These are phyloP conservation scores for Neodon shergylaensis DNA, from an alignment of 2,113 vertebrate species.

Conservation along the genomic window DNA sequence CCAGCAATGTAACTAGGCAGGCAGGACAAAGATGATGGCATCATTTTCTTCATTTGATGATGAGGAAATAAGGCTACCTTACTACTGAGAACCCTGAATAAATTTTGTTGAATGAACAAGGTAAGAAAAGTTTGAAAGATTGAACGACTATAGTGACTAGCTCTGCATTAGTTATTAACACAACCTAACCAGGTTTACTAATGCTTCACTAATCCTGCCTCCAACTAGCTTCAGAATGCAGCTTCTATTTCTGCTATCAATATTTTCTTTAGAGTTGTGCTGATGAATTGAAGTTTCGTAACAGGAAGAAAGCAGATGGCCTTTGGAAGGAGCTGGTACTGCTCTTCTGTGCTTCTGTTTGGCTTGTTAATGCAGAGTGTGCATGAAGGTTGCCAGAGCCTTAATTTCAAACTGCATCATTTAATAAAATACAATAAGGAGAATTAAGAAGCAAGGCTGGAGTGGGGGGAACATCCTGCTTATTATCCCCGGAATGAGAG, in stretches of 20 bases:
- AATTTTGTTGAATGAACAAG: not conserved
- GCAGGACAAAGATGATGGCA: not conserved
- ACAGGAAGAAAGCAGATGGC: conserved; percentile 80
- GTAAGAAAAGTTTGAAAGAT: not conserved
- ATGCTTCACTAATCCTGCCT: not conserved
- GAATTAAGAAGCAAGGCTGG: conserved; percentile 78
- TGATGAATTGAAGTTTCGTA: conserved; percentile 76
- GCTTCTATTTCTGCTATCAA: conserved; percentile 70
- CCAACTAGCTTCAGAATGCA: conserved; percentile 20
- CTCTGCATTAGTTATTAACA: conserved; percentile 8
- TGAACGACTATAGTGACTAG: not conserved
- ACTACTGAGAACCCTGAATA: not conserved
- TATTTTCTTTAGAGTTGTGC: conserved; percentile 78
- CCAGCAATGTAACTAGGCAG: not conserved
- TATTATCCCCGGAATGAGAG: conserved; percentile 82
- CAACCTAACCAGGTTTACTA: conserved; percentile 34
- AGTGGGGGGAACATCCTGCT: conserved; percentile 80
- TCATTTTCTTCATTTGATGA: conserved; percentile 10
- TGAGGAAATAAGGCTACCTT: not conserved
- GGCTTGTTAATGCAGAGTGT: conserved; percentile 79
- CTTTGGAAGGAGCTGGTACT: conserved; percentile 59
- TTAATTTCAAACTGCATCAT: conserved; percentile 80
- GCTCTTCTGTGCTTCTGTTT: conserved; percentile 78
- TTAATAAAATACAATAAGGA: conserved; percentile 81
- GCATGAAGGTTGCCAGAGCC: conserved; percentile 77